Percentiles rank a stretch among this genome's conserved stretches.
These are phyloP conservation scores for Papilio helenus DNA, from an alignment of 1,140 invertebrate species.

Conservation along the genomic window DNA sequence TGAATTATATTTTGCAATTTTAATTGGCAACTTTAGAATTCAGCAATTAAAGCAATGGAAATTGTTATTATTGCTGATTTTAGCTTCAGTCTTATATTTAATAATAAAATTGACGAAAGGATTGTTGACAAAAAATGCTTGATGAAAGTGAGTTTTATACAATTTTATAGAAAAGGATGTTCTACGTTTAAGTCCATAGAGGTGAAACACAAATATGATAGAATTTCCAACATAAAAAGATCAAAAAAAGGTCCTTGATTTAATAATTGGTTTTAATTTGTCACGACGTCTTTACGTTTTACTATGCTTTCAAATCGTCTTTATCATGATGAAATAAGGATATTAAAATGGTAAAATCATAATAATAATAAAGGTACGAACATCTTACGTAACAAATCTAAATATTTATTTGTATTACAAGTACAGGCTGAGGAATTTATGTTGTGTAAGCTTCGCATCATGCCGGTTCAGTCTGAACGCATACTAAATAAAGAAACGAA, in stretches of 20 bases:
- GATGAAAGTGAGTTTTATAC: neutral
- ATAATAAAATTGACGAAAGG: no score
- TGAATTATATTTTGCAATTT: conserved; percentile 16
- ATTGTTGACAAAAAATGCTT: neutral
- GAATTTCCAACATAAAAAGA: neutral
- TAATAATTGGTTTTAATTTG: neutral
- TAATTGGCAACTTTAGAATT: neutral
- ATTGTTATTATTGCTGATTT: neutral
- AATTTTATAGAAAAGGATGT: neutral
- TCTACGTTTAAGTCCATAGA: neutral
- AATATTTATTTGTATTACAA: conserved; percentile 10
- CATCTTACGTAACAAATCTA: neutral
- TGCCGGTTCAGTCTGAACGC: conserved; percentile 25
- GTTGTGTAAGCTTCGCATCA: conserved; percentile 29
- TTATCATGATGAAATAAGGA: neutral
- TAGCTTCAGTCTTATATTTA: no score
- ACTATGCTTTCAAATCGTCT: neutral
- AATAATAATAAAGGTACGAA: neutral
- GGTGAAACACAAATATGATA: neutral
- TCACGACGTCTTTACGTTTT: neutral
- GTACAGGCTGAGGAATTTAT: conserved; percentile 5
- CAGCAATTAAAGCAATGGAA: neutral
- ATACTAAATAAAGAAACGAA: conserved; percentile 39
- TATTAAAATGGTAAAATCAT: neutral
- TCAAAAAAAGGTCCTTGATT: neutral